Percentiles rank a stretch among this genome's conserved stretches.
phyloP scores from a whole-genome alignment of 2,113 vertebrate genomes.

The Mixornis gularis region DNA sequence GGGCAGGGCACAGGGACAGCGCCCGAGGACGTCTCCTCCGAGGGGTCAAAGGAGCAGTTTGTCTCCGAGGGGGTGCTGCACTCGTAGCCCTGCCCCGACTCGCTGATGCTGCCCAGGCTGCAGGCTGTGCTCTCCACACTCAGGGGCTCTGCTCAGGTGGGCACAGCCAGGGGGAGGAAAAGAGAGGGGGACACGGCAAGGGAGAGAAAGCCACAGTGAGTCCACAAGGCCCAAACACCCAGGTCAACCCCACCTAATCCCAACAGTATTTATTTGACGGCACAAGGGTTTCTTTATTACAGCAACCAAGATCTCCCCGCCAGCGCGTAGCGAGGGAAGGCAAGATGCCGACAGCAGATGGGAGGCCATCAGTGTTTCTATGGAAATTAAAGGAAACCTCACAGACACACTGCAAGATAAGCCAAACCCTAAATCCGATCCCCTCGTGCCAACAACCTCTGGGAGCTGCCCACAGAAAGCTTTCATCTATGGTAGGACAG shows the following conservation, averaged over 20 bases:
- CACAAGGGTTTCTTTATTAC: neutral
- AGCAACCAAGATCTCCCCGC: neutral
- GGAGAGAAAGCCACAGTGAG: neutral
- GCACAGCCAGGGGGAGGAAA: neutral
- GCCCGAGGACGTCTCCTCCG: neutral
- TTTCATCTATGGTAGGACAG: rapidly evolving
- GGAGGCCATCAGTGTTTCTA: conserved; percentile 26
- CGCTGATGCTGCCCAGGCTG: conserved; percentile 38
- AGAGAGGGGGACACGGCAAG: neutral
- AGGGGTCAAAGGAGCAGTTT: conserved; percentile 37
- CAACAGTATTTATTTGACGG: neutral
- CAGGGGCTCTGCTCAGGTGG: conserved; percentile 45
- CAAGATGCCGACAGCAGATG: neutral
- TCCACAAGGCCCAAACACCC: rapidly evolving
- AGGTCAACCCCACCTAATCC: neutral
- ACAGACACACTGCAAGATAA: neutral
- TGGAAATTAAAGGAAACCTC: conserved; percentile 3
- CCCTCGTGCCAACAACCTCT: neutral
- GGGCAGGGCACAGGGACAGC: neutral
- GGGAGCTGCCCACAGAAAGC: neutral
- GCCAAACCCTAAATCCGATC: neutral
- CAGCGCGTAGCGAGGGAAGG: neutral
- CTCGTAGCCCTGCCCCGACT: conserved; percentile 61
- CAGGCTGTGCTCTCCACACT: conserved; percentile 33
- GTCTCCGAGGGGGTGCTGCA: conserved; percentile 63